Percentiles rank a stretch among this genome's conserved stretches.
Evolutionary conservation across 2,113 vertebrate genomes (phyloP).

Genomic region (Gadus chalcogrammus): DNA sequence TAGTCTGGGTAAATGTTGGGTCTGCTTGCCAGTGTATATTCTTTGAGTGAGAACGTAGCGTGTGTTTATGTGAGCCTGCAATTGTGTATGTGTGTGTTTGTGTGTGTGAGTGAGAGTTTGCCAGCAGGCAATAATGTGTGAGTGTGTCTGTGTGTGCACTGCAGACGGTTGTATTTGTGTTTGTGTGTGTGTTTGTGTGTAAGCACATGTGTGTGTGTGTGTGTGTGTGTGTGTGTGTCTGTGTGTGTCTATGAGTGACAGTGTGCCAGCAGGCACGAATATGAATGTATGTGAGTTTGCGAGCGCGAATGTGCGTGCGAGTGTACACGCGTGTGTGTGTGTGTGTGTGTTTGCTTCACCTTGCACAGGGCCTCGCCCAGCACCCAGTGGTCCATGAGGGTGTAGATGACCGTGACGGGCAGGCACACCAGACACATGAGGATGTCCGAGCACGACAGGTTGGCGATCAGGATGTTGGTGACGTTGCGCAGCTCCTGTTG

Average conservation of each 20-base stretch:
- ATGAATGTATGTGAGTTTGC: background rate
- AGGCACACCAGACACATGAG: slow-evolving; percentile 76
- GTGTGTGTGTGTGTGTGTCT: slow-evolving; percentile 1
- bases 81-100: no score
- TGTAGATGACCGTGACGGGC: slow-evolving; percentile 76
- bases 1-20: no score
- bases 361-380: slow-evolving; percentile 72
- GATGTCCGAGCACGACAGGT: slow-evolving; percentile 76
- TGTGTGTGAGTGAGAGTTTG: background rate
- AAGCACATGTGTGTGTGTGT: background rate
- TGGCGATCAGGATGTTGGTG: slow-evolving; percentile 77
- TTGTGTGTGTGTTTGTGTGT: background rate
- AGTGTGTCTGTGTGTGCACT: background rate
- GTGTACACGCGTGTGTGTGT: slow-evolving; percentile 1
- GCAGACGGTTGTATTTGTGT: background rate
- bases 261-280: background rate
- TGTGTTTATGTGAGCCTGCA: no score
- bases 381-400: slow-evolving; percentile 77
- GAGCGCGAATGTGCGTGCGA: background rate
- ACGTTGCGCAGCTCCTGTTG: slow-evolving; percentile 74
- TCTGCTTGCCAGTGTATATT: no score
- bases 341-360: slow-evolving; percentile 35
- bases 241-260: background rate
- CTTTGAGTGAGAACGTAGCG: no score
- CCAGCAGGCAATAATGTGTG: background rate